Conservation (phyloP, 2,888 invertebrate genomes). For the Hypena proboscidalis region DNA sequence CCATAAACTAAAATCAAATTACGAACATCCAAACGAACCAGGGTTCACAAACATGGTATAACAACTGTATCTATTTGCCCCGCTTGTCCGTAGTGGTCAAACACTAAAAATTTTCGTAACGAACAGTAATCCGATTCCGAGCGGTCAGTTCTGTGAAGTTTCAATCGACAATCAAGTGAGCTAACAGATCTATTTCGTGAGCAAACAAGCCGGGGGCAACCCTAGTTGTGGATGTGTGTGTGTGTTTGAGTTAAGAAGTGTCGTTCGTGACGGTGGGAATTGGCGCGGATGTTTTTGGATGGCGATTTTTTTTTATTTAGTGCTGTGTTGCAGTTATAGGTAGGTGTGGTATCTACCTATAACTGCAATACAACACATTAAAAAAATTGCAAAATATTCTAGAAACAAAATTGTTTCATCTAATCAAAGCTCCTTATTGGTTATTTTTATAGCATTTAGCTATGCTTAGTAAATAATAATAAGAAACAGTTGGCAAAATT, state of each 20-base stretch:
- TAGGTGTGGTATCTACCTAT: too few species aligned
- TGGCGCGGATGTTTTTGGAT: background rate
- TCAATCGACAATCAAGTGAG: slow-evolving; percentile 76
- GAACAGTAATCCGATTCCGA: slow-evolving; percentile 77
- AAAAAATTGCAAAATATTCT: too few species aligned
- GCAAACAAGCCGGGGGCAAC: slow-evolving; percentile 63
- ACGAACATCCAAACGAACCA: slow-evolving; percentile 41
- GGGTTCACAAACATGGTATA: slow-evolving; percentile 57
- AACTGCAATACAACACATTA: too few species aligned
- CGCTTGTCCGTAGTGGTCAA: slow-evolving; percentile 65
- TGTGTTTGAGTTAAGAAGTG: background rate
- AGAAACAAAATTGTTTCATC: too few species aligned
- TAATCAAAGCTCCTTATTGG: too few species aligned
- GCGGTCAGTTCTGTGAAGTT: slow-evolving; percentile 77
- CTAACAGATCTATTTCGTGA: slow-evolving; percentile 75
- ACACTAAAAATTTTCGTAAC: slow-evolving; percentile 75
- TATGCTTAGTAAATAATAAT: too few species aligned
- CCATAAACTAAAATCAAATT: slow-evolving; percentile 44
- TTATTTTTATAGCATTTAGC: too few species aligned
- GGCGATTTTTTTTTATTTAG: background rate
- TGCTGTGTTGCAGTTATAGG: too few species aligned
- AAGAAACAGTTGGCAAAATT: too few species aligned
- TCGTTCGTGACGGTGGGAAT: background rate
- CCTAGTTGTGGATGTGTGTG: slow-evolving; percentile 34
- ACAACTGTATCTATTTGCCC: slow-evolving; percentile 63